phyloP scores from a whole-genome alignment of 2,888 invertebrate genomes.

The Tiliacea aurago region DNA sequence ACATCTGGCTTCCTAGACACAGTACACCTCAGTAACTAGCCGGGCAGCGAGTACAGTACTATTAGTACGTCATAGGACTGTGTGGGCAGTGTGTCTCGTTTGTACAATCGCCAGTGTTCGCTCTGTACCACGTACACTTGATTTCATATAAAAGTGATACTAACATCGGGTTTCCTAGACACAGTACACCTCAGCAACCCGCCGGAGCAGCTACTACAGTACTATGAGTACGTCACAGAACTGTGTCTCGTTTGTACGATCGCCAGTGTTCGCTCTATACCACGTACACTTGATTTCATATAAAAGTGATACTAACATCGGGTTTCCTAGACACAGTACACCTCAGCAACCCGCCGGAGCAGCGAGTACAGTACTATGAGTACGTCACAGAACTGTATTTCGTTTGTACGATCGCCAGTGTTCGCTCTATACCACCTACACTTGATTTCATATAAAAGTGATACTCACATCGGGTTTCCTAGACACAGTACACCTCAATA shows the following conservation, averaged over 20 bases:
- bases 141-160: conserved; percentile 53
- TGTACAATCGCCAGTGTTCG: conserved; percentile 98
- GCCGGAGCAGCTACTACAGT: conserved; percentile 97
- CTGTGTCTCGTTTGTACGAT: conserved; percentile 98
- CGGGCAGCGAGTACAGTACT: conserved; percentile 97
- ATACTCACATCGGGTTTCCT: conserved; percentile 94
- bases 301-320: conserved; percentile 91
- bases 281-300: conserved; percentile 89
- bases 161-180: conserved; percentile 95
- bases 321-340: conserved; percentile 97
- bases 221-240: conserved; percentile 99
- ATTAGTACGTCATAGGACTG: conserved; percentile 99
- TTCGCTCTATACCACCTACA: conserved; percentile 99
- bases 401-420: conserved; percentile 98
- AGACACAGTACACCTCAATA: conserved; percentile 97
- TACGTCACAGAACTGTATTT: conserved; percentile 99
- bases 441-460: neutral
- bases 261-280: conserved; percentile 99
- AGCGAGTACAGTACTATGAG: conserved; percentile 99
- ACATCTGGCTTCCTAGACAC: conserved; percentile 97
- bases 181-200: conserved; percentile 97
- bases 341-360: conserved; percentile 95
- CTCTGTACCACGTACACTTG: conserved; percentile 97
- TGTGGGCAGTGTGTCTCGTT: conserved; percentile 99
- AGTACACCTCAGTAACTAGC: conserved; percentile 96